Evolutionary conservation across 35 echinoderm and acorn worm species (phyloP).

Genomic region (Heliocidaris erythrogramma): DNA sequence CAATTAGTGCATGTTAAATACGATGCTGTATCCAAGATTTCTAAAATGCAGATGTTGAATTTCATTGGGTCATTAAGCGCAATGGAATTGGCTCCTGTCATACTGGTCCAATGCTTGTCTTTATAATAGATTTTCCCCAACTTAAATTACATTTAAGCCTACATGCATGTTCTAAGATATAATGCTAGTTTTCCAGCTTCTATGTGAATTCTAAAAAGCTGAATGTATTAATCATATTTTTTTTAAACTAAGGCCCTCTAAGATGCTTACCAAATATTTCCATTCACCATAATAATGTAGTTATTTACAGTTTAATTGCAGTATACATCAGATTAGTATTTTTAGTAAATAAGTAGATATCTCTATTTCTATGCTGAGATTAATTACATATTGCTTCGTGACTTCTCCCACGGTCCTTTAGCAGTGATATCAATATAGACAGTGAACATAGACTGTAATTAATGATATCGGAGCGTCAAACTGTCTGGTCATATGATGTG

Average conservation of each 20-base stretch:
- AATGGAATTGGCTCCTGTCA: background rate
- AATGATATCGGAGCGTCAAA: background rate
- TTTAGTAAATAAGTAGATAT: too few species aligned
- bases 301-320: too few species aligned
- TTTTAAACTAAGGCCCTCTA: too few species aligned
- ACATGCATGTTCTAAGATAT: too few species aligned
- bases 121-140: background rate
- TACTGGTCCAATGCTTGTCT: background rate
- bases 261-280: too few species aligned
- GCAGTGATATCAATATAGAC: background rate
- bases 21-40: background rate
- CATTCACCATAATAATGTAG: too few species aligned
- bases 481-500: background rate
- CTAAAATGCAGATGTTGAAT: background rate
- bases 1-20: slow-evolving; percentile 3
- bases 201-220: too few species aligned
- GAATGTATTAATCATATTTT: too few species aligned
- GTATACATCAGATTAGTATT: too few species aligned
- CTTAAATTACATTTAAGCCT: background rate
- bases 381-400: too few species aligned
- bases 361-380: too few species aligned
- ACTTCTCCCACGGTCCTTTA: background rate
- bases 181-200: too few species aligned
- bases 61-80: background rate
- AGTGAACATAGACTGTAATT: background rate